Percentiles rank a stretch among this genome's conserved stretches.
These are phyloP conservation scores for Macrobrachium nipponense DNA, from an alignment of 1,140 invertebrate species.

Conservation along the genomic window DNA sequence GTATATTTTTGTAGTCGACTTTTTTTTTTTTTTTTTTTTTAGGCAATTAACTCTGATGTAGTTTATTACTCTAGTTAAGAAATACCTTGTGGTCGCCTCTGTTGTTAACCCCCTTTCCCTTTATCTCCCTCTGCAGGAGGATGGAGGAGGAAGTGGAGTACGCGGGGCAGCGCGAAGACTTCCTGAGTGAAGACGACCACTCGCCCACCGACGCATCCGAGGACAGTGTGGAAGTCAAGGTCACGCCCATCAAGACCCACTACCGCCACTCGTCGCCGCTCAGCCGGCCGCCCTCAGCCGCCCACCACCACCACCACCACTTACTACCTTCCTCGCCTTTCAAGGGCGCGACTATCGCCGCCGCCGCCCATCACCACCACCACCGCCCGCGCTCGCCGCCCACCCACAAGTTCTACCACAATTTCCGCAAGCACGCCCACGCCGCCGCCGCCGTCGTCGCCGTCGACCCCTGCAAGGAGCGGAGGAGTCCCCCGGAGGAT, in stretches of 20 bases:
- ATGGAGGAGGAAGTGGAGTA: conserved; percentile 59
- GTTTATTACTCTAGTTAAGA: no score
- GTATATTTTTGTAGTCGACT: no score
- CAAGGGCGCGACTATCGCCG: not conserved
- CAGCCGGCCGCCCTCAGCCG: conserved; percentile 9
- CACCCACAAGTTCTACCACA: conserved; percentile 53
- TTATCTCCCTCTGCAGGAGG: conserved; percentile 44
- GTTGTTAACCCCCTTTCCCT: not conserved
- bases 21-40: no score
- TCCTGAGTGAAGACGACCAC: conserved; percentile 72
- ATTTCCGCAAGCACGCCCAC: conserved; percentile 62
- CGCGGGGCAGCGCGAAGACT: conserved; percentile 48
- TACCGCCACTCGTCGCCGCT: conserved; percentile 1
- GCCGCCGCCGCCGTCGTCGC: no score
- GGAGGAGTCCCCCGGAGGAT: no score
- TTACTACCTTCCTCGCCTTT: not conserved
- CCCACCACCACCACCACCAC: conserved; percentile 17
- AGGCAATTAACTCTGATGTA: no score
- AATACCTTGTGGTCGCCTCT: no score
- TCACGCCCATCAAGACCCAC: conserved; percentile 72
- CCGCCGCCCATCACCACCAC: not conserved
- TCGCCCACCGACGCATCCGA: conserved; percentile 77
- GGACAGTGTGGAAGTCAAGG: conserved; percentile 79
- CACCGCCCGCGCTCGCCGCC: conserved; percentile 7
- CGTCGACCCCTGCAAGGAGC: conserved; percentile 14